These are phyloP conservation scores for Gryon sp. DNA, from an alignment of 1,140 invertebrate genomes.

Conservation along the genomic window DNA sequence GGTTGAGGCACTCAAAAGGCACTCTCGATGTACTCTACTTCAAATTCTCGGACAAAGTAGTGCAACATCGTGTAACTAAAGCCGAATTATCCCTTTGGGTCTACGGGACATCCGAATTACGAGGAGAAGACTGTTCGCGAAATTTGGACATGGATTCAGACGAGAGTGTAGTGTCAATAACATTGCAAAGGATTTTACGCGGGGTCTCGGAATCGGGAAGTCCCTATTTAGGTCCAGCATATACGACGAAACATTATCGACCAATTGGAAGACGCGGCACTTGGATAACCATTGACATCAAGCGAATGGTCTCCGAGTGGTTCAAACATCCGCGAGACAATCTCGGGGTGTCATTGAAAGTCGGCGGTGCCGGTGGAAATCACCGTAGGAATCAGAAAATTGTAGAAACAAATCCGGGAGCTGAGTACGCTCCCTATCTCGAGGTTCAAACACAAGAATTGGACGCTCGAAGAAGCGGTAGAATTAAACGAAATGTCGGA, in stretches of 20 bases:
- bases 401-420: conserved; percentile 75
- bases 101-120: conserved; percentile 68
- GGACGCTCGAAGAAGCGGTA: conserved; percentile 82
- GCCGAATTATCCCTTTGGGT: conserved; percentile 81
- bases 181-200: conserved; percentile 74
- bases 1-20: conserved; percentile 77
- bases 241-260: conserved; percentile 74
- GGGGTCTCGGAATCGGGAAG: conserved; percentile 67
- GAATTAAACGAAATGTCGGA: conserved; percentile 87
- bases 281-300: conserved; percentile 88
- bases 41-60: conserved; percentile 81
- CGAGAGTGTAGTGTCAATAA: conserved; percentile 70
- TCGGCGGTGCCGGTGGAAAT: conserved; percentile 68
- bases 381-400: conserved; percentile 69
- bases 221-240: conserved; percentile 68
- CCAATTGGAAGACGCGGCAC: conserved; percentile 79
- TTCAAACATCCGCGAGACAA: conserved; percentile 86
- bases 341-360: conserved; percentile 87
- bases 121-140: conserved; percentile 50
- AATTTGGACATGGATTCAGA: conserved; percentile 51
- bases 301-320: conserved; percentile 88
- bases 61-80: conserved; percentile 79
- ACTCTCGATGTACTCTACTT: conserved; percentile 80
- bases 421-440: conserved; percentile 78
- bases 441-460: conserved; percentile 92